These are phyloP conservation scores for Invenusta paracnida DNA, from an alignment of 2,888 invertebrate genomes.

Conservation along the genomic window DNA sequence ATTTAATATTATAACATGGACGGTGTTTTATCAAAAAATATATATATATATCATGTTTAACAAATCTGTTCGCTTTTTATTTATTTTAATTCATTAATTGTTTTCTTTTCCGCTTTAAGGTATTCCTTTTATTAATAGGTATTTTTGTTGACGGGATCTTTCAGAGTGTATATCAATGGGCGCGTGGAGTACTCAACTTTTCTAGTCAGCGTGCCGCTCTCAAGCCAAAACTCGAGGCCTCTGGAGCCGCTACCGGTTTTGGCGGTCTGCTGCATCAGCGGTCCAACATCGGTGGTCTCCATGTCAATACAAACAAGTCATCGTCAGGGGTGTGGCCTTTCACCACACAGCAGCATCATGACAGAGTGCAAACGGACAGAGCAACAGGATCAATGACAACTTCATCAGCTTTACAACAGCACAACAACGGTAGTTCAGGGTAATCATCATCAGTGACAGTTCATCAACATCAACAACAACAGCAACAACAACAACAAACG, in stretches of 20 bases:
- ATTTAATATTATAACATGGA: too few relatives aligned
- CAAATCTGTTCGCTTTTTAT: too few relatives aligned
- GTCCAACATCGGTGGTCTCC: too few relatives aligned
- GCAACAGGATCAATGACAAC: background rate
- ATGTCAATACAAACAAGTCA: too few relatives aligned
- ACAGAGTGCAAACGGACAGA: too few relatives aligned
- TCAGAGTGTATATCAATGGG: background rate
- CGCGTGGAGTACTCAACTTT: background rate
- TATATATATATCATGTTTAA: too few relatives aligned
- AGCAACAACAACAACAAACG: background rate
- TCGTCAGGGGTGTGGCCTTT: too few relatives aligned
- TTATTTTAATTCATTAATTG: too few relatives aligned
- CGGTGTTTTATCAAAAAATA: too few relatives aligned
- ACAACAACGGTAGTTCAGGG: background rate
- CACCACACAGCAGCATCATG: too few relatives aligned
- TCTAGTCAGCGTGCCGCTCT: constrained; percentile 5
- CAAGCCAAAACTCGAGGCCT: background rate
- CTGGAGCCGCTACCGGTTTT: background rate
- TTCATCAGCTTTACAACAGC: background rate
- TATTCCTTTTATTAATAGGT: background rate
- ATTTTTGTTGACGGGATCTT: background rate
- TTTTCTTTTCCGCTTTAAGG: background rate
- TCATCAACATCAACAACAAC: background rate
- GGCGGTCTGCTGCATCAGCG: too few relatives aligned
- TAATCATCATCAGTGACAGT: background rate